Conservation (phyloP, 2,113 vertebrate genomes). For the Colaptes auratus region DNA sequence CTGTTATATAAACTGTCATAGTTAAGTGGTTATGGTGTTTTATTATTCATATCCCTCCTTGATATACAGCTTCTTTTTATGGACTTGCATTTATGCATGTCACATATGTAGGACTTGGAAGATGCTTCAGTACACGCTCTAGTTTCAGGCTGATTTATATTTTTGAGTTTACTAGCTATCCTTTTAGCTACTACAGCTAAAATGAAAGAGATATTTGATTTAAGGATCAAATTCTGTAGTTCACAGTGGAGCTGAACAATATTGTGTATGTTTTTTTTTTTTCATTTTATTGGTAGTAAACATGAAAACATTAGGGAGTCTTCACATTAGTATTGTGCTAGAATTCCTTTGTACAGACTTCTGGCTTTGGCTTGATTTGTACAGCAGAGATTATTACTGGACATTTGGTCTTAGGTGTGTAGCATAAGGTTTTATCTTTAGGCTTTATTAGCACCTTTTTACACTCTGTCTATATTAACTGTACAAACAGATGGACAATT, state of each 20-base stretch:
- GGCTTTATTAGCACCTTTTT: slow-evolving; percentile 40
- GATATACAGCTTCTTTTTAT: neutral
- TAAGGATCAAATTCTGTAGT: neutral
- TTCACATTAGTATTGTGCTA: neutral
- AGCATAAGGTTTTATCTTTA: neutral
- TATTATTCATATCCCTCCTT: neutral
- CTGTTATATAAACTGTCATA: neutral
- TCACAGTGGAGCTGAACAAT: neutral
- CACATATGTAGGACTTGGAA: neutral
- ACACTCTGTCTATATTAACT: neutral
- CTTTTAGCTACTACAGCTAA: neutral
- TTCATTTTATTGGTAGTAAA: neutral
- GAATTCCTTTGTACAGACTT: neutral
- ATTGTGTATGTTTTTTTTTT: neutral
- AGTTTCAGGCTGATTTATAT: neutral
- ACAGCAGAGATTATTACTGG: neutral
- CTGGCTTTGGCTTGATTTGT: neutral
- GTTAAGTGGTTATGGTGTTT: neutral
- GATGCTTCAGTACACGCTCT: neutral
- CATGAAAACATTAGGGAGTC: neutral
- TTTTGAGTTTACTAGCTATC: neutral
- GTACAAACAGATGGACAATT: slow-evolving; percentile 63
- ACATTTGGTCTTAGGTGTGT: slow-evolving; percentile 4
- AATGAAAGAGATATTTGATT: neutral
- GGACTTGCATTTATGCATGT: neutral